Evolutionary conservation across 2,113 vertebrate genomes (phyloP).

Genomic region (Phaethornis superciliosus): DNA sequence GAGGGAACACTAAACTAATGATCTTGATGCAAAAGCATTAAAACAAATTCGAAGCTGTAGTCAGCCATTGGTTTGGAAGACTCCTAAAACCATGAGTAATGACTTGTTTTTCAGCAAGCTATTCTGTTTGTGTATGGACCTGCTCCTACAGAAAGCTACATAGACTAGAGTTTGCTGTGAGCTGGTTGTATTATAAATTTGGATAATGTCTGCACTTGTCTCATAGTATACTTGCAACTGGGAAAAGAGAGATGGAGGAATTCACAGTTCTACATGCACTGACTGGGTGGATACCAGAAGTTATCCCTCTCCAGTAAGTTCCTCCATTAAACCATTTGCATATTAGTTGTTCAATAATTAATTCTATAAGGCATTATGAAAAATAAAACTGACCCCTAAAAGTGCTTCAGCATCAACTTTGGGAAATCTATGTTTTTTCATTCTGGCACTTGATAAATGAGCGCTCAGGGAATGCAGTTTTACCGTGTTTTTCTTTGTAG

Average conservation of each 20-base stretch:
- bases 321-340: not conserved
- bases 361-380: not conserved
- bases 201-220: not conserved
- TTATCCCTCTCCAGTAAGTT: slow-evolving; percentile 85
- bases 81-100: not conserved
- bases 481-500: not conserved
- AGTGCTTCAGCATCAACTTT: not conserved
- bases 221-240: slow-evolving; percentile 59
- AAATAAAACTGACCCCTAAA: not conserved
- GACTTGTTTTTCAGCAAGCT: not conserved
- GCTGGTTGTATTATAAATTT: not conserved
- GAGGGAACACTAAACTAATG: not conserved
- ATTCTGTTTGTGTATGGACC: not conserved
- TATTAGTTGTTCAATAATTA: not conserved
- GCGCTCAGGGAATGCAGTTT: not conserved
- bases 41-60: not conserved
- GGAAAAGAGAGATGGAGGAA: slow-evolving; percentile 82
- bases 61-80: not conserved
- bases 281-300: slow-evolving; percentile 92
- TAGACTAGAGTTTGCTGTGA: not conserved
- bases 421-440: not conserved
- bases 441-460: not conserved
- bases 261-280: slow-evolving; percentile 87
- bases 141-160: not conserved
- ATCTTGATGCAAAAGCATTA: not conserved